Base-by-base conservation (phyloP, 2,888 invertebrate genomes). In the Pseudococcus longispinus region DNA sequence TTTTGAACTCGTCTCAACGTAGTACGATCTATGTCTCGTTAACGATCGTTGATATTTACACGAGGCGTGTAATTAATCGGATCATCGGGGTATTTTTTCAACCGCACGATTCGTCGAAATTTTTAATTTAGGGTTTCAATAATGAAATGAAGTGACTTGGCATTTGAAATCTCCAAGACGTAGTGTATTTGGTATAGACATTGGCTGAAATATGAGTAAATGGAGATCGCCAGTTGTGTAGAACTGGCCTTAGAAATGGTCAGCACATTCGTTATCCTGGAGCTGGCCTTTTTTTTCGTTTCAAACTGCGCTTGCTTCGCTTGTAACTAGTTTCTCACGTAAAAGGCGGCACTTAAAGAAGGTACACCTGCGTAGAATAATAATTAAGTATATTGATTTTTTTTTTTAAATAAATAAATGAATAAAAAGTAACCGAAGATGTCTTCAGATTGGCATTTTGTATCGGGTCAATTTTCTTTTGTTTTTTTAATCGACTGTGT, bases 361-460 rank as follows among this genome's bases (percentile, higher is more conserved):
- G 32, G 9, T 26, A 26, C 74, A 74, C 74, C 74, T 74, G 74
- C 15, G 26, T 29, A 74, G 74, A 74, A 74, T 74, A 74, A 74
- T 74, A 74, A 74, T 74, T 74, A 74, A 74, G n/a, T n/a, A 37
- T 37, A 74, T 74, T 37, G 74, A 74, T 74, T 74, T 74, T 26
- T 74, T 74, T 74, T 26, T n/a, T 29, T 37, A 74, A 74, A 37
- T 51, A n/a, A 51, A 51, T 51, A 51, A 51, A 51, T 51, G 51
- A 74, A 74, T 32, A 74, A 74, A 74, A 74, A 74, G n/a, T 74
- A 8, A 32, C 18, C 74, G 20, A 37, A 23, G 32, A n/a, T 32
- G 74, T 37, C 74, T 3, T n/a, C 51, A 18, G 26, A 15, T 70
- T 6, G 70, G 13, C 70, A 4, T 70, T 70, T 70, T 26, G 29